Conservation (phyloP, 2,888 invertebrate genomes). For the Ornithoptera alexandrae region DNA sequence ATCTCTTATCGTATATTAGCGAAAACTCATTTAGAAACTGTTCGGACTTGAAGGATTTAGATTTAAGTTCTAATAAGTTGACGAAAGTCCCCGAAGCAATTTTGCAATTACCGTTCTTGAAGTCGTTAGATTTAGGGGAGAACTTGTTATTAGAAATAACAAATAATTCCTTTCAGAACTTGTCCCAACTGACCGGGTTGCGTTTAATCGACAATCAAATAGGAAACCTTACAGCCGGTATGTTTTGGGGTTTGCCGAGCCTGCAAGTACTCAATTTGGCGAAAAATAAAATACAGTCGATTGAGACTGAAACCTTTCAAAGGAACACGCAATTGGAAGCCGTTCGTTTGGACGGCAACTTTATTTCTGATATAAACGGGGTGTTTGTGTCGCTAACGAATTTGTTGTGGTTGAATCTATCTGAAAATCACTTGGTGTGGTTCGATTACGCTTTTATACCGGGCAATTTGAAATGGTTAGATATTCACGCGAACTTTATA, state of each 20-base stretch:
- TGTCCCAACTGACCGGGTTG: conserved; percentile 92
- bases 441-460: conserved; percentile 96
- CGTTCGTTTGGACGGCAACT: conserved; percentile 92
- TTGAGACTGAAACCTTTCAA: conserved; percentile 92
- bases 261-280: conserved; percentile 93
- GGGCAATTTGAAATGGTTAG: conserved; percentile 91
- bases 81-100: conserved; percentile 91
- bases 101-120: conserved; percentile 89
- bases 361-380: conserved; percentile 92
- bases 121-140: conserved; percentile 94
- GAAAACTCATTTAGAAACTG: conserved; percentile 91
- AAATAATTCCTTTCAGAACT: conserved; percentile 90
- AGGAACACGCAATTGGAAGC: conserved; percentile 91
- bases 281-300: conserved; percentile 91
- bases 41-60: conserved; percentile 92
- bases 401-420: conserved; percentile 91
- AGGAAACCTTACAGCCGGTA: conserved; percentile 90
- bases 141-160: conserved; percentile 91
- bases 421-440: conserved; percentile 94
- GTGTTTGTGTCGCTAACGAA: conserved; percentile 91
- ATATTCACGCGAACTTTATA: conserved; percentile 93
- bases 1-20: conserved; percentile 87
- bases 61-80: conserved; percentile 92
- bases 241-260: conserved; percentile 91
- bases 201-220: conserved; percentile 94